A percentile compares a stretch with the other conserved stretches of the same genome.
Evolutionary conservation across 2,888 invertebrate species (phyloP).

Genomic region (Epiblema foenella): DNA sequence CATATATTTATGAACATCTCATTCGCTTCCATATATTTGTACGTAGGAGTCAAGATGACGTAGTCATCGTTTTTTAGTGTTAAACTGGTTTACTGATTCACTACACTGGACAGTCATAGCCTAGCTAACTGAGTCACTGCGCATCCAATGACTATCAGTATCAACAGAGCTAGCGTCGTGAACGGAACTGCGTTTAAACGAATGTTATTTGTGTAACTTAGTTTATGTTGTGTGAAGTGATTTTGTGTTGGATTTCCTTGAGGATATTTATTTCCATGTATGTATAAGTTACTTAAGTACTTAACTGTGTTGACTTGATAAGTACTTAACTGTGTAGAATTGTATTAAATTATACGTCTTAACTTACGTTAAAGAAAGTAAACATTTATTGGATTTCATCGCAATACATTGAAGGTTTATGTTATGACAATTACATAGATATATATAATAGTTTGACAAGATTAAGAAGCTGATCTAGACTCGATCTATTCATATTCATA

Average conservation of each 20-base stretch:
- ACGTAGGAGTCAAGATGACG: slow-evolving; percentile 15
- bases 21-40: too few species aligned
- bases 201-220: background rate
- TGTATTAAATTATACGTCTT: background rate
- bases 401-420: too few species aligned
- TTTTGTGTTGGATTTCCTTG: slow-evolving; percentile 1
- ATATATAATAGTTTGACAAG: too few species aligned
- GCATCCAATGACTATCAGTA: slow-evolving; percentile 29
- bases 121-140: slow-evolving; percentile 23
- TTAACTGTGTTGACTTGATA: too few species aligned
- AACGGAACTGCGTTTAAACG: background rate
- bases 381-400: too few species aligned
- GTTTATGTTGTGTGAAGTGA: background rate
- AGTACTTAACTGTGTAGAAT: too few species aligned
- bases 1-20: too few species aligned
- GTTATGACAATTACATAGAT: too few species aligned
- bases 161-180: background rate
- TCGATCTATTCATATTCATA: too few species aligned
- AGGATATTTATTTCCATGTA: background rate
- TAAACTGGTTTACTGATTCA: slow-evolving; percentile 12
- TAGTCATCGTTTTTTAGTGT: slow-evolving; percentile 22
- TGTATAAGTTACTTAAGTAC: background rate
- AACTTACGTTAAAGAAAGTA: too few species aligned
- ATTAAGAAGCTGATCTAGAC: too few species aligned
- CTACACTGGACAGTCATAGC: background rate